These are phyloP conservation scores for Ditula angustiorana DNA, from an alignment of 2,888 invertebrate genomes.

Conservation along the genomic window DNA sequence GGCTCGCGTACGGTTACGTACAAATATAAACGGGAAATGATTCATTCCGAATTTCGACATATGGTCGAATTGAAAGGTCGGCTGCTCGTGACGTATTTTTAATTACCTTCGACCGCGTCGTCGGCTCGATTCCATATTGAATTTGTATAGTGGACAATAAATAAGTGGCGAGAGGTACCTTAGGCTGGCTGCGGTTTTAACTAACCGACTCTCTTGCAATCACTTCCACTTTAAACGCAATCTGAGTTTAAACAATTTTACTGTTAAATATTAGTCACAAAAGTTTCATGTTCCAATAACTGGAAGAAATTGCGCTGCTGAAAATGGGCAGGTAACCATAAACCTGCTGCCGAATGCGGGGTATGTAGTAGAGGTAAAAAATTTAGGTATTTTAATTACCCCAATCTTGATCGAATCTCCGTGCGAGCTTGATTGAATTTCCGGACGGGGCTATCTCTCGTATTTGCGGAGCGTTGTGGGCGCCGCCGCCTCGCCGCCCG, in stretches of 20 bases:
- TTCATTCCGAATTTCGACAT: conserved; percentile 82
- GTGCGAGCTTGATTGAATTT: conserved; percentile 82
- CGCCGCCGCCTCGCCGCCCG: conserved; percentile 56
- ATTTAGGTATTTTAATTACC: conserved; percentile 80
- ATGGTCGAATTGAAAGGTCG: conserved; percentile 81
- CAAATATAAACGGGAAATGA: conserved; percentile 80
- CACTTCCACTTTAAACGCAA: conserved; percentile 53
- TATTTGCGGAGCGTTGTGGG: conserved; percentile 76
- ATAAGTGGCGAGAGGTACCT: conserved; percentile 62
- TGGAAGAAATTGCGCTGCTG: not conserved
- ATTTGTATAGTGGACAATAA: conserved; percentile 79
- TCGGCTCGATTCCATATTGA: conserved; percentile 72
- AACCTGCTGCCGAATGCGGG: not conserved
- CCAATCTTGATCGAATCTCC: conserved; percentile 82
- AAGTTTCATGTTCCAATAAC: not conserved
- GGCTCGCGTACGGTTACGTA: conserved; percentile 55
- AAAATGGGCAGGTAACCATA: not conserved
- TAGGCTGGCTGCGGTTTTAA: conserved; percentile 49
- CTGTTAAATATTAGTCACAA: not conserved
- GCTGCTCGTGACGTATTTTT: conserved; percentile 84
- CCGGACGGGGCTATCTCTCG: conserved; percentile 76
- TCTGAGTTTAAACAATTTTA: conserved; percentile 44
- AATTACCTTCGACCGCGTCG: conserved; percentile 80
- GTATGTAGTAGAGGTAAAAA: conserved; percentile 62
- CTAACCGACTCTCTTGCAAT: conserved; percentile 53